Evolutionary conservation across 2,113 vertebrate genomes (phyloP).

Genomic region (Rhinoptilus africanus): DNA sequence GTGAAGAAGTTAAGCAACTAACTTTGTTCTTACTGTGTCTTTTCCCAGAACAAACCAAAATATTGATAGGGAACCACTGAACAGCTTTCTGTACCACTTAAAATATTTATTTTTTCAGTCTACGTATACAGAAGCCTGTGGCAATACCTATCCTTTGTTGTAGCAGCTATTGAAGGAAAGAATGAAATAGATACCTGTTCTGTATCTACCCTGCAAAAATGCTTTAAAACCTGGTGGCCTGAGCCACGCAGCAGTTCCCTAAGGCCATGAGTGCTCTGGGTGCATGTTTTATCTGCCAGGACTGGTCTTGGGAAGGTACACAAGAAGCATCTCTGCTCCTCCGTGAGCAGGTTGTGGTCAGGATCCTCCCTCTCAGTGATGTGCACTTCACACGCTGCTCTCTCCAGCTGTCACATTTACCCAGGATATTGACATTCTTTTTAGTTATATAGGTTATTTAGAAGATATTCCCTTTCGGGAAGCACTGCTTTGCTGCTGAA

Average conservation of each 20-base stretch:
- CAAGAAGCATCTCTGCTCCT: neutral
- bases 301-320: rapidly evolving
- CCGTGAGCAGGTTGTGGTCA: no score
- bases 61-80: neutral
- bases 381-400: rapidly evolving
- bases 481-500: neutral
- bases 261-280: no score
- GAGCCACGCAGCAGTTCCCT: neutral
- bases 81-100: rapidly evolving
- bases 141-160: neutral
- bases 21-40: neutral
- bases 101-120: neutral
- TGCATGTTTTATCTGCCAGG: neutral
- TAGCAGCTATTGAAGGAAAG: neutral
- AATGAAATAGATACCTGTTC: rapidly evolving
- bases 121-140: rapidly evolving
- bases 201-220: neutral
- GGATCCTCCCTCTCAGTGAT: rapidly evolving
- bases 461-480: neutral
- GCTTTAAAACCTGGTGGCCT: neutral
- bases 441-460: rapidly evolving
- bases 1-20: neutral
- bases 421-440: rapidly evolving
- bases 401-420: rapidly evolving
- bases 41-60: neutral